Evolutionary conservation across 2,888 invertebrate genomes (phyloP).

Genomic region (Limnephilus rhombicus): DNA sequence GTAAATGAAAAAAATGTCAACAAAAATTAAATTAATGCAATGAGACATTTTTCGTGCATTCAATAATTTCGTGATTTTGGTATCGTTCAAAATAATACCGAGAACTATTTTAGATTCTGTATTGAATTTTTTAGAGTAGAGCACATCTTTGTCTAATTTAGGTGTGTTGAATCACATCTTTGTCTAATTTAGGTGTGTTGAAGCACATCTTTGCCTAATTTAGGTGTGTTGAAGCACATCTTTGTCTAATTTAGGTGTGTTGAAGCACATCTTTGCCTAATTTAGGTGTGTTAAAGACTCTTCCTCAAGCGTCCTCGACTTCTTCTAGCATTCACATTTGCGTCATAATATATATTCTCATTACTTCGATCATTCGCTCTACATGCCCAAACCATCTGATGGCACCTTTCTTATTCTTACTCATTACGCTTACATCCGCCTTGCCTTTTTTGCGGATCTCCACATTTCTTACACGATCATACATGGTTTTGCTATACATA

Average conservation of each 20-base stretch:
- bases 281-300: neutral
- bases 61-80: neutral
- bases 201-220: neutral
- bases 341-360: no score
- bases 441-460: no score
- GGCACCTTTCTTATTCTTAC: no score
- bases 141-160: neutral
- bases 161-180: no score
- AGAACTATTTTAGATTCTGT: neutral
- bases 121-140: neutral
- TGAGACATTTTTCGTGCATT: neutral
- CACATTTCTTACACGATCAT: no score
- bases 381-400: no score
- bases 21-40: neutral
- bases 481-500: no score
- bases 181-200: neutral
- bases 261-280: neutral
- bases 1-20: neutral
- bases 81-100: neutral
- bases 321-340: no score
- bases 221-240: neutral
- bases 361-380: no score
- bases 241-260: no score
- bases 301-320: no score
- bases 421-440: no score